Conservation (phyloP, 2,113 vertebrate species). For the Pimephales promelas region DNA sequence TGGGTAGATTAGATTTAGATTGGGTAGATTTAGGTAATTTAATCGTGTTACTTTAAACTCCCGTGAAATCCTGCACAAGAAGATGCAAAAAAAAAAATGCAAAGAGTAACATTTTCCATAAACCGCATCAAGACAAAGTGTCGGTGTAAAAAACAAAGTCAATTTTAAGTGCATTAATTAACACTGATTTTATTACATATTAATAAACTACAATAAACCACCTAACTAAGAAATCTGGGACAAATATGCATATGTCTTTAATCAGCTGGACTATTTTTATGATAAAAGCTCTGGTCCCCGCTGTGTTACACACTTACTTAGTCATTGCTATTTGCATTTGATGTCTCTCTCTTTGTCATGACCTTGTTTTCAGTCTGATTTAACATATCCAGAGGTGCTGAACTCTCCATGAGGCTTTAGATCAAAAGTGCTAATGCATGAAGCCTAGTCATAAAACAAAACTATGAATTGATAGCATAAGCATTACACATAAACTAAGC, state of each 20-base stretch:
- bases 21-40: background rate
- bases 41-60: background rate
- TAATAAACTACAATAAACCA: background rate
- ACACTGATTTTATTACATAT: background rate
- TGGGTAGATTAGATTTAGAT: background rate
- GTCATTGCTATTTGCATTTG: conserved; percentile 22
- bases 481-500: background rate
- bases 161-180: background rate
- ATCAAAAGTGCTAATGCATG: conserved; percentile 32
- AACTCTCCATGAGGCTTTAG: conserved; percentile 20
- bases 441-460: background rate
- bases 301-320: background rate
- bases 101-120: background rate
- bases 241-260: background rate
- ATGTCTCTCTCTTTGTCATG: conserved; percentile 6
- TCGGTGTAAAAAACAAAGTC: too few relatives aligned
- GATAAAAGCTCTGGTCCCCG: background rate
- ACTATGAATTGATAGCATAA: background rate
- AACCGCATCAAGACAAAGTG: background rate
- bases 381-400: conserved; percentile 19
- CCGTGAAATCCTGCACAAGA: background rate
- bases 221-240: background rate
- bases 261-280: background rate
- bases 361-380: conserved; percentile 4
- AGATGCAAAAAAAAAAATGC: background rate